These are phyloP conservation scores for Micromesistius poutassou DNA, from an alignment of 2,797 vertebrate species.

Conservation along the genomic window DNA sequence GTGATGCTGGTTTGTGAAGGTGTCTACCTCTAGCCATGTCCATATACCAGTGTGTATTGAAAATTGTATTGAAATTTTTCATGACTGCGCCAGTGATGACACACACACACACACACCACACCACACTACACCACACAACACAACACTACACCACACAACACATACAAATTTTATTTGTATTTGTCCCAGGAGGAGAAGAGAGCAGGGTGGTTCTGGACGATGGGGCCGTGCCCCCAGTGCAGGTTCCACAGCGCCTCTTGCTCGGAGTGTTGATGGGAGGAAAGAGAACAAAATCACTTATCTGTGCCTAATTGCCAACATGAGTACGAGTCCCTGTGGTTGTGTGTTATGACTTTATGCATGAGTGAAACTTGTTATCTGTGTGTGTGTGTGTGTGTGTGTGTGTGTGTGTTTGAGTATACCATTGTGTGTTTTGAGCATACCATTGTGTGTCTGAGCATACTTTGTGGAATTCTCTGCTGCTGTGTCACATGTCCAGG, in stretches of 20 bases:
- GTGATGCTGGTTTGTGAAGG: background rate
- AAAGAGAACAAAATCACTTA: constrained; percentile 14
- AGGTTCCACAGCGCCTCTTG: constrained; percentile 24
- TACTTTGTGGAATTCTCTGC: background rate
- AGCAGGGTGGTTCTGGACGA: constrained; percentile 54
- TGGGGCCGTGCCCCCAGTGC: constrained; percentile 18
- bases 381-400: background rate
- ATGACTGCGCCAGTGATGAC: constrained; percentile 37
- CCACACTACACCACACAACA: constrained; percentile 11
- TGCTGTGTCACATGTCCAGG: background rate
- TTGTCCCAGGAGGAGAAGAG: constrained; percentile 53
- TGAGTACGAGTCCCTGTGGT: background rate
- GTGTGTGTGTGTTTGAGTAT: background rate
- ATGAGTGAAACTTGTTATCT: background rate
- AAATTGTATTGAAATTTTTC: constrained; percentile 30
- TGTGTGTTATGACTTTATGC: background rate
- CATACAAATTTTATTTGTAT: too few species aligned
- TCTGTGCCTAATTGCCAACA: background rate
- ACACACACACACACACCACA: constrained; percentile 19
- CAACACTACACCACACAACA: constrained; percentile 4
- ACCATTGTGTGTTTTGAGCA: background rate
- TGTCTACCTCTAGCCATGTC: background rate
- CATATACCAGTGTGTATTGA: constrained; percentile 33
- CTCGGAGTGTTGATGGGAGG: constrained; percentile 22
- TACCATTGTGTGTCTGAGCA: background rate